Base-by-base conservation (phyloP, 2,888 invertebrate genomes). In the Spisula subtruncata region DNA sequence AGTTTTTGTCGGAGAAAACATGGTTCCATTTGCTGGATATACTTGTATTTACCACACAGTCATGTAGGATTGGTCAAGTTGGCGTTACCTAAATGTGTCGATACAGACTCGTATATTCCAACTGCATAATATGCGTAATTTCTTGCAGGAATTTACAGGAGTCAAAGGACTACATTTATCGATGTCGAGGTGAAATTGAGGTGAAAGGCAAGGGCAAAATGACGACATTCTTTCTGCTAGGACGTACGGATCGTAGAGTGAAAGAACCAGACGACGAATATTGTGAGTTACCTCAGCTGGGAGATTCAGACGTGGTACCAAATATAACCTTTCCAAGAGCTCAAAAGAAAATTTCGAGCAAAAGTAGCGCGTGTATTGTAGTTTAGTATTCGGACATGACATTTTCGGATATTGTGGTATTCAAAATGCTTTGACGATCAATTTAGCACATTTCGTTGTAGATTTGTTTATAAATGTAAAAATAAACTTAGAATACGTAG, bases 141-240 rank as follows among this genome's bases (percentile, higher is more conserved):
- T 86, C 48, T 90, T 90, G 16, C 83, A 93, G 93, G 60, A 79
- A 89, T n/a, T 75, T 93, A 29, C 56, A 79, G 16, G 84, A 88
- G 46, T 66, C 84, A 8, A 82, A 87, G 20, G 86, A 89, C 2
- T 93, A 89, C 81, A 75, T 86, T 10, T 84, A 94, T 48, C 91
- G 92, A 60, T 87, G 89, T 51, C 86, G 95, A 79, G 95, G 94
- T 1, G 93, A 93, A 41, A 91, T 94, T n/a, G 92, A 94, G 2
- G 93, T 95, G 20, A 95, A 95, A 89, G 95, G 95, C 6, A 95
- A 95, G 86, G 95, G 95, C 12, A 88, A 91, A 20, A 95, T 95
- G 94, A 85, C 89, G n/a, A 95, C 95, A 14, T 95, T 93, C 81
- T 95, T 95, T 85, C 86, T 95, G 51, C 81, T 93, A 32, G 94